These are phyloP conservation scores for Drosophila subobscura DNA, from an alignment of 1,140 invertebrate species.

Conservation along the genomic window DNA sequence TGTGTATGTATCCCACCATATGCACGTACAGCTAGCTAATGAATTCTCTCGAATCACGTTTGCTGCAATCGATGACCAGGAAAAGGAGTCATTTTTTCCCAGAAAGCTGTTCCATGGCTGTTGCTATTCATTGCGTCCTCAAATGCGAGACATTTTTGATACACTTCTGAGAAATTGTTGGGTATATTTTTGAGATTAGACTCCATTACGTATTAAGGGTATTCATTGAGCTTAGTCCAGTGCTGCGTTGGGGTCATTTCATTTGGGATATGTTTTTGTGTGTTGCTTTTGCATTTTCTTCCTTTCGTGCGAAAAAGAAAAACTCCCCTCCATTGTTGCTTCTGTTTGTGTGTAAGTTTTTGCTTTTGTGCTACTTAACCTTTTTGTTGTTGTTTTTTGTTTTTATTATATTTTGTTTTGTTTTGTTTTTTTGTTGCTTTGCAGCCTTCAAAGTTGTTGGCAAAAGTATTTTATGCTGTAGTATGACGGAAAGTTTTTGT, in stretches of 20 bases:
- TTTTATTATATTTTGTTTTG: not conserved
- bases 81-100: too few relatives aligned
- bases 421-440: slow-evolving; percentile 22
- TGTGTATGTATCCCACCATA: not conserved
- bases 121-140: too few relatives aligned
- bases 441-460: slow-evolving; percentile 55
- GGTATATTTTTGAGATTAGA: too few relatives aligned
- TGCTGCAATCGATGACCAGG: too few relatives aligned
- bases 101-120: too few relatives aligned
- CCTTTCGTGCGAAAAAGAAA: slow-evolving; percentile 19
- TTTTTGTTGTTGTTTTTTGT: slow-evolving; percentile 28
- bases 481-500: slow-evolving; percentile 42
- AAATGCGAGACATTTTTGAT: too few relatives aligned
- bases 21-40: too few relatives aligned
- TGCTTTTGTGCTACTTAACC: slow-evolving; percentile 64
- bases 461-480: slow-evolving; percentile 61
- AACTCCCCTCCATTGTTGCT: slow-evolving; percentile 35
- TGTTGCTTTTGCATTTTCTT: slow-evolving; percentile 8
- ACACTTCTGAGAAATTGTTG: too few relatives aligned
- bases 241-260: too few relatives aligned
- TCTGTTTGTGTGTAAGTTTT: slow-evolving; percentile 39
- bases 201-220: too few relatives aligned
- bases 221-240: too few relatives aligned
- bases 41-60: too few relatives aligned
- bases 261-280: not conserved